Percentiles rank a stretch among this genome's conserved stretches.
Evolutionary conservation across 2,888 invertebrate species (phyloP).

Genomic region (Scaeva pyrastri): DNA sequence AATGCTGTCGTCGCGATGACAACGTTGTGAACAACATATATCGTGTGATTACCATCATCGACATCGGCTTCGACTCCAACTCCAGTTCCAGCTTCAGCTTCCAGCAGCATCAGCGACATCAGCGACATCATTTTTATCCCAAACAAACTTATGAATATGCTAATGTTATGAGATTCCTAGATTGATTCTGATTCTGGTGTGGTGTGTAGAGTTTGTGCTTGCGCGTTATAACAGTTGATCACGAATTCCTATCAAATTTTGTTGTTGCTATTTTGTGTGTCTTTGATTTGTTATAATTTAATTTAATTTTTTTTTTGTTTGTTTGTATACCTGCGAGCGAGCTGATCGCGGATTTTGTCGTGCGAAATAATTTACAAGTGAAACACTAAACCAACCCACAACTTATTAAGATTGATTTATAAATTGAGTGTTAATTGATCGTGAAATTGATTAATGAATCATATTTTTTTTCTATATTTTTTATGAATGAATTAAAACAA

Average conservation of each 20-base stretch:
- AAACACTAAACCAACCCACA: slow-evolving; percentile 39
- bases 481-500: slow-evolving; percentile 27
- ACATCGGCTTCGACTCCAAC: too few species aligned
- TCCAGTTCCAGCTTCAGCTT: too few species aligned
- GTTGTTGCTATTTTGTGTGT: slow-evolving; percentile 23
- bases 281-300: slow-evolving; percentile 2
- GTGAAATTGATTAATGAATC: slow-evolving; percentile 80
- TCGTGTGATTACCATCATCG: slow-evolving; percentile 61
- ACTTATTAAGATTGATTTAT: slow-evolving; percentile 10
- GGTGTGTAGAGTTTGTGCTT: slow-evolving; percentile 8
- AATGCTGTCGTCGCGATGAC: slow-evolving; percentile 51
- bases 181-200: slow-evolving; percentile 42
- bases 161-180: slow-evolving; percentile 55
- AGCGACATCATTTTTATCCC: slow-evolving; percentile 27
- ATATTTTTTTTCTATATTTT: slow-evolving; percentile 15
- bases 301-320: too few species aligned
- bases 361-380: slow-evolving; percentile 47
- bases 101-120: background rate
- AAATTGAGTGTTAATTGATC: slow-evolving; percentile 81
- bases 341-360: slow-evolving; percentile 44
- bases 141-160: slow-evolving; percentile 76
- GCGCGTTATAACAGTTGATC: slow-evolving; percentile 47
- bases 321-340: slow-evolving; percentile 35
- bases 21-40: slow-evolving; percentile 57
- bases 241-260: slow-evolving; percentile 27